Base-by-base conservation (phyloP, 2,113 vertebrate genomes). In the Gnathochromis pfefferi region DNA sequence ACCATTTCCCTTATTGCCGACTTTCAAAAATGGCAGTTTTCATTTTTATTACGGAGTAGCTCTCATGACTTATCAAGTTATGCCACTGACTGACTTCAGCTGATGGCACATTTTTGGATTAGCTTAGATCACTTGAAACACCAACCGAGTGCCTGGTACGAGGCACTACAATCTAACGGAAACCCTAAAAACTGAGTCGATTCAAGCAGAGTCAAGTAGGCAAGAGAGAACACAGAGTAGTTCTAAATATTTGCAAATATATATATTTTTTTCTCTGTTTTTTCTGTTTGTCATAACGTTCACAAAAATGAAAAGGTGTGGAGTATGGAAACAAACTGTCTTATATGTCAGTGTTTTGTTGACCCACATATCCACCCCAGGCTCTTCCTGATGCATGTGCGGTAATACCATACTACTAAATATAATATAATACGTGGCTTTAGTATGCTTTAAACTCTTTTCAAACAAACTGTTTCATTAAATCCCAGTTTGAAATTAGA, bases 231-330 rank as follows among this genome's bases (percentile, higher is more conserved):
- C 7, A 38, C 19, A 70, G 58, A 21, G 40, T 45, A 73, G 40
- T 28, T 73, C 0, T 47, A 11, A 2, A 73, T 73, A 5, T 45
- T 0, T 45, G 0, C 38, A 45, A 6, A 40, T 1, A 45, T 23
- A 40, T 42, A 2, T 60, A 0, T 26, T 7, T 9, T 42, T 45
- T 23, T 40, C 38, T 70, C 1, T 45, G 13, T 45, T 45, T 14
- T 73, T 45, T 26, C 58, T 63, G 28, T 63, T 63, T 63, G n/a
- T 0, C 65, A 47, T 47, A 75, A 75, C 2, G 1, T 47, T 17
- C 14, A 17, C 14, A 75, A 45, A 47, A 75, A 47, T 28, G 23
- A 73, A 45, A 42, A 45, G 12, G 7, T 23, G 7, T 19, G 42
- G 40, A 28, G 4, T 10, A 47, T 9, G 23, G 40, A 75, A 75